A percentile compares a stretch with the other conserved stretches of the same genome.
These are phyloP conservation scores for Mareca penelope DNA, from an alignment of 2,797 vertebrate genomes.

Conservation along the genomic window DNA sequence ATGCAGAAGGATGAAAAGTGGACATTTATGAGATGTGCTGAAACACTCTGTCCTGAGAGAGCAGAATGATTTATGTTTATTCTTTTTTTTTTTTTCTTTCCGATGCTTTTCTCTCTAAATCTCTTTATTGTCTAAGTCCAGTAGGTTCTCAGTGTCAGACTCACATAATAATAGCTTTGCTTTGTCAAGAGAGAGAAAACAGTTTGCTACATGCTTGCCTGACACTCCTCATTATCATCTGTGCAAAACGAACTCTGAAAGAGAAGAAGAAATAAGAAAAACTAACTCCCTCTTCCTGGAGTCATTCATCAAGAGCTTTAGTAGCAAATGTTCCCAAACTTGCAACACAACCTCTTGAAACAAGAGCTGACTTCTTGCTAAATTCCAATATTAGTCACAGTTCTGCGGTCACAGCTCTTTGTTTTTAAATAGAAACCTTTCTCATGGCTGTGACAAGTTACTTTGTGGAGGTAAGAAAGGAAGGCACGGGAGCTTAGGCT, in stretches of 20 bases:
- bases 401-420: conserved; percentile 76
- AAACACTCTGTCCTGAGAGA: not conserved
- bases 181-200: conserved; percentile 72
- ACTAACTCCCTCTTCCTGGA: conserved; percentile 73
- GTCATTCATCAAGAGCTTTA: conserved; percentile 90
- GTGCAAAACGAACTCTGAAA: conserved; percentile 84
- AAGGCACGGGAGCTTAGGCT: conserved; percentile 9
- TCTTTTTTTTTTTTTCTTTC: not conserved
- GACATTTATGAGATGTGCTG: not conserved
- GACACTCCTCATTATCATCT: conserved; percentile 87
- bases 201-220: conserved; percentile 84
- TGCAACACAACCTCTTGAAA: conserved; percentile 91
- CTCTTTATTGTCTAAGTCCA: conserved; percentile 17
- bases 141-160: conserved; percentile 6
- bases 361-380: conserved; percentile 98
- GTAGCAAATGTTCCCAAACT: conserved; percentile 88
- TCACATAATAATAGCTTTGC: conserved; percentile 54
- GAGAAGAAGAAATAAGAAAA: conserved; percentile 79
- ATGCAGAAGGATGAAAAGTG: not conserved
- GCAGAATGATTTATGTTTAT: not conserved
- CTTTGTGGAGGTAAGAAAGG: conserved; percentile 51
- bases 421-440: conserved; percentile 73
- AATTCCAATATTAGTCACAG: conserved; percentile 99
- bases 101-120: not conserved
- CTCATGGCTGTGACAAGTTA: conserved; percentile 74